Conservation (phyloP, 1,140 invertebrate genomes). For the Brachionus calyciflorus region DNA sequence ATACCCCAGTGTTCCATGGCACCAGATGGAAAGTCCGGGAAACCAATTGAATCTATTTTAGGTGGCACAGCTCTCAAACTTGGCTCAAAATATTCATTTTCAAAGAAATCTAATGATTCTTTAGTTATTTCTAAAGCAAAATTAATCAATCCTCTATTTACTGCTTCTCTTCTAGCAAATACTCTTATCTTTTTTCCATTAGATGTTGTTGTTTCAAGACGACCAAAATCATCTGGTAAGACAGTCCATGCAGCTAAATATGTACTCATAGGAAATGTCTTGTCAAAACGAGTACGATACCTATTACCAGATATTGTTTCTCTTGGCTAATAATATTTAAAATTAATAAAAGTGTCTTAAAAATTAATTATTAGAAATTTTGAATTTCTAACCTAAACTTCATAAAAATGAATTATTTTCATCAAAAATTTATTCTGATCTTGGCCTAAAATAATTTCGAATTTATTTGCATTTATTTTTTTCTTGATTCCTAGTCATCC, state of each 20-base stretch:
- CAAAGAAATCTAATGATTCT: conserved; percentile 9
- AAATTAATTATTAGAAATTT: neutral
- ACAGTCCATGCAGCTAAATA: conserved; percentile 74
- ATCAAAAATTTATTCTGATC: too few species aligned
- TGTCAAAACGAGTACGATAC: conserved; percentile 25
- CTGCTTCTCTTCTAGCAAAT: conserved; percentile 29
- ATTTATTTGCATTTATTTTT: too few species aligned
- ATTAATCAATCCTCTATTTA: neutral
- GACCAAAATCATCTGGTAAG: conserved; percentile 36
- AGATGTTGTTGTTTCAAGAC: neutral
- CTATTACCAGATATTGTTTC: neutral
- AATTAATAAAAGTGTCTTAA: neutral
- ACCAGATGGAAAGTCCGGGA: conserved; percentile 44
- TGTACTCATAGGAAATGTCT: conserved; percentile 70
- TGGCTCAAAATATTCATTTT: neutral
- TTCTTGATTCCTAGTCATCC: too few species aligned
- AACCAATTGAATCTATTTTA: conserved; percentile 27
- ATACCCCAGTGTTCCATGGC: conserved; percentile 82
- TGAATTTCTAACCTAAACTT: neutral
- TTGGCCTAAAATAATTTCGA: too few species aligned
- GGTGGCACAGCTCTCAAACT: neutral
- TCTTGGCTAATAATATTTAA: conserved; percentile 26
- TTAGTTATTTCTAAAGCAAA: conserved; percentile 27
- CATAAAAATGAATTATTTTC: too few species aligned
- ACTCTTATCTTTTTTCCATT: conserved; percentile 22